Base-by-base conservation (phyloP, 1,140 invertebrate genomes). In the Diuraphis noxia region DNA sequence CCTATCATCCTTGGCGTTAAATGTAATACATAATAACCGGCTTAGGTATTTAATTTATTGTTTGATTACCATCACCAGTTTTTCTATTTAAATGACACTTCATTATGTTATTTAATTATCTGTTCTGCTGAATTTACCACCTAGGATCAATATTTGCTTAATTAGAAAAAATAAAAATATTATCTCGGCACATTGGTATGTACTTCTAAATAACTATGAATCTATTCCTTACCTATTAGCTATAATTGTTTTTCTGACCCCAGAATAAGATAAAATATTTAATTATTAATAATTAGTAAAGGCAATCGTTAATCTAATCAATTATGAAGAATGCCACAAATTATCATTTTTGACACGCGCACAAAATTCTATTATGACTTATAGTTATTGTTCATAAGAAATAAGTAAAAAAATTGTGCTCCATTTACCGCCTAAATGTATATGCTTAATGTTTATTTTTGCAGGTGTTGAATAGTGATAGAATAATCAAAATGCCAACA, bases 401-500 rank as follows among this genome's bases (percentile, higher is more conserved):
- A 34, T 21, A 17, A 23, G 13, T n/a, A 13, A 30, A 25, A 8
- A 85, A 85, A 43, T 1, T 21, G 10, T 3, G 46, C 19, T 34
- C 8, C 10, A 82, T 82, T 82, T 23, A 85, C 30, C 23, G 21
- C 38, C 36, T 34, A 13, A 38, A 36, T 86, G 21, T 72, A 72
- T 9, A 19, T 49, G 23, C 10, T 1, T 72, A 17, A 34, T 72
- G 6, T 72, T 49, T 34, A 17, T 5, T 52, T 36, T 49, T 30
- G 1, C 41, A 86, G 85, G 46, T 52, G 21, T 86, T 52, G 9
- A n/a, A 43, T 38, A 36, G 34, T 63, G 23, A 63, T 77, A 81
- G 0, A 82, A 79, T 40, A 30, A 46, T 82, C 38, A 91, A 72
- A 43, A 92, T 92, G 92, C 92, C 92, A 19, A 43, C 92, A 5